Evolutionary conservation across 2,113 vertebrate species (phyloP).

Genomic region (Burhinus bistriatus): DNA sequence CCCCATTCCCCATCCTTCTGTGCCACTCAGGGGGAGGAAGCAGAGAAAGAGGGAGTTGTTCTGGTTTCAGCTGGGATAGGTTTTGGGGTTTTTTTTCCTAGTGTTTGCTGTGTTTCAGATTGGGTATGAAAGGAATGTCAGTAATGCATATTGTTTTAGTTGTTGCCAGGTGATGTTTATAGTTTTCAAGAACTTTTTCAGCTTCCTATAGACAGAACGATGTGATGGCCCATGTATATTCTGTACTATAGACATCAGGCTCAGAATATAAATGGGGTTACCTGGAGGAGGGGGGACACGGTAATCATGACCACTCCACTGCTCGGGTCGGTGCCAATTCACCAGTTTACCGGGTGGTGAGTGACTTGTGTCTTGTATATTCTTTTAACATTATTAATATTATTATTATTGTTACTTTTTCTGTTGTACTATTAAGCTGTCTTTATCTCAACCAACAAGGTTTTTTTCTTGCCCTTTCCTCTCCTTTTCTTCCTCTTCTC

Average conservation of each 20-base stretch:
- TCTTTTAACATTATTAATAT: too few relatives aligned
- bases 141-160: background rate
- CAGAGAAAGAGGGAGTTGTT: background rate
- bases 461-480: too few relatives aligned
- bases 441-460: too few relatives aligned
- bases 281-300: too few relatives aligned
- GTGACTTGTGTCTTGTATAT: too few relatives aligned
- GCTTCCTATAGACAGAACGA: background rate
- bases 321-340: too few relatives aligned
- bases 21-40: fast-evolving
- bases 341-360: too few relatives aligned
- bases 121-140: background rate
- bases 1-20: background rate
- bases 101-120: background rate
- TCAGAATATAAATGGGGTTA: too few relatives aligned
- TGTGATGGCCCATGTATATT: background rate
- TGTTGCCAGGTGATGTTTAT: background rate
- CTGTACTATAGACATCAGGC: background rate
- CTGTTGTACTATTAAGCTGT: too few relatives aligned
- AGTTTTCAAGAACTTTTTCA: background rate
- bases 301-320: too few relatives aligned
- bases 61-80: background rate
- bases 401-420: too few relatives aligned
- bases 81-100: background rate
- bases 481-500: too few relatives aligned